phyloP scores from a whole-genome alignment of 1,140 invertebrate genomes.

The Trichogramma pretiosum region DNA sequence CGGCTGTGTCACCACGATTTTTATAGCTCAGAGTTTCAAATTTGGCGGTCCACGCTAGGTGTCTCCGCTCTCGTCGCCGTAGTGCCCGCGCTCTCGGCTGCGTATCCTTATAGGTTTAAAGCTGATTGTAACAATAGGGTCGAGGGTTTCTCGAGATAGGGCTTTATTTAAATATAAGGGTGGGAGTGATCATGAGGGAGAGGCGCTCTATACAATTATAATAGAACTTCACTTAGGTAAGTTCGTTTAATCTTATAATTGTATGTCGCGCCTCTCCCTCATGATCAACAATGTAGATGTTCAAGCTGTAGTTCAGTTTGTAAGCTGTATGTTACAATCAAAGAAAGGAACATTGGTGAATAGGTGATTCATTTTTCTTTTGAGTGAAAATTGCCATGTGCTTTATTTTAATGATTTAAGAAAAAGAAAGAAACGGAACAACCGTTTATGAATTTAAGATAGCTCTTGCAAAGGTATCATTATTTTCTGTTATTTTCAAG shows the following conservation, averaged over 20 bases:
- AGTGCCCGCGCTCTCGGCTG: neutral
- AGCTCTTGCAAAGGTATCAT: neutral
- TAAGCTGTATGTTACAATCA: too few species aligned
- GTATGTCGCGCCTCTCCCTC: neutral
- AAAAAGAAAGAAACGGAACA: neutral
- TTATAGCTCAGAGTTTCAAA: neutral
- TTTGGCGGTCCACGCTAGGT: neutral
- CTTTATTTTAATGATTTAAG: neutral
- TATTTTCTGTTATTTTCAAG: neutral
- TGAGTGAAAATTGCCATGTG: neutral
- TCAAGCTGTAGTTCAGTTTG: neutral
- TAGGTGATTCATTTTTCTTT: too few species aligned
- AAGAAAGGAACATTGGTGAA: too few species aligned
- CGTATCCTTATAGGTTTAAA: neutral
- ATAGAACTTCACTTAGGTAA: slow-evolving; percentile 5
- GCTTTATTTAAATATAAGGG: neutral
- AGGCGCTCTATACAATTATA: slow-evolving; percentile 5
- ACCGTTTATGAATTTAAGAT: neutral
- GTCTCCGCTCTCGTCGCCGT: neutral
- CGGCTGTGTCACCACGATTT: neutral
- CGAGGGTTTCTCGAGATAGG: neutral
- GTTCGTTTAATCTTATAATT: slow-evolving; percentile 3
- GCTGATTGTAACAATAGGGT: neutral
- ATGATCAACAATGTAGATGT: slow-evolving; percentile 3
- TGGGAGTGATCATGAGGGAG: too few species aligned